Percentiles rank a stretch among this genome's conserved stretches.
phyloP scores from a whole-genome alignment of 1,140 invertebrate species.

The Eriosoma lanigerum region DNA sequence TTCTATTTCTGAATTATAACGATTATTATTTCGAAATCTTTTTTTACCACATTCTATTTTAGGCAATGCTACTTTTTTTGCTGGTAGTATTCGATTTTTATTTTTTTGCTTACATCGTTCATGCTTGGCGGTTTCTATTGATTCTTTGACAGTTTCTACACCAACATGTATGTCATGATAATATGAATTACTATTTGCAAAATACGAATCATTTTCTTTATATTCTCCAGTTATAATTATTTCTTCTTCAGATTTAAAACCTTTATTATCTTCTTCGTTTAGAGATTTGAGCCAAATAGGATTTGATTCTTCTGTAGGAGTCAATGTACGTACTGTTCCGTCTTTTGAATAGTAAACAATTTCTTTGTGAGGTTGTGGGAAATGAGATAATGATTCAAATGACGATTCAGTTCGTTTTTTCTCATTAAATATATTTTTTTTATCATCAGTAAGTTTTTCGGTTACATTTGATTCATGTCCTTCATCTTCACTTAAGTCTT shows the following conservation, averaged over 20 bases:
- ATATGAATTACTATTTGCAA: slow-evolving; percentile 7
- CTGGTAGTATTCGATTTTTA: neutral
- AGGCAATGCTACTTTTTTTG: slow-evolving; percentile 9
- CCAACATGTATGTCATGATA: slow-evolving; percentile 32
- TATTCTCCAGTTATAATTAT: slow-evolving; percentile 6
- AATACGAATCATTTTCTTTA: neutral
- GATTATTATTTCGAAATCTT: slow-evolving; percentile 21
- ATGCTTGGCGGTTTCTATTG: slow-evolving; percentile 13
- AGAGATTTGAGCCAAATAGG: slow-evolving; percentile 30
- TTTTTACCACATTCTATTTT: slow-evolving; percentile 30
- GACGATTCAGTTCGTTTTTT: neutral
- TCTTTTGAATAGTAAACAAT: slow-evolving; percentile 39
- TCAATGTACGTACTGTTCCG: neutral
- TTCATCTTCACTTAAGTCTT: slow-evolving; percentile 48
- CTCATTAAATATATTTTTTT: neutral
- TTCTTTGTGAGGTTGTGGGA: slow-evolving; percentile 24
- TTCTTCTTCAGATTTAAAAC: slow-evolving; percentile 43
- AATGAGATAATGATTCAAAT: neutral
- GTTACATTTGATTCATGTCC: neutral
- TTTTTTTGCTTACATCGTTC: slow-evolving; percentile 22
- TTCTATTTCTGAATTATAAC: neutral
- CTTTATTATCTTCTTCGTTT: slow-evolving; percentile 23
- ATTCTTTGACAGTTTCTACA: neutral
- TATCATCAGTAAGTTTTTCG: slow-evolving; percentile 21
- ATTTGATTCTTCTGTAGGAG: slow-evolving; percentile 19